Base-by-base conservation (phyloP, 2,113 vertebrate genomes). In the Anolis sagrei region DNA sequence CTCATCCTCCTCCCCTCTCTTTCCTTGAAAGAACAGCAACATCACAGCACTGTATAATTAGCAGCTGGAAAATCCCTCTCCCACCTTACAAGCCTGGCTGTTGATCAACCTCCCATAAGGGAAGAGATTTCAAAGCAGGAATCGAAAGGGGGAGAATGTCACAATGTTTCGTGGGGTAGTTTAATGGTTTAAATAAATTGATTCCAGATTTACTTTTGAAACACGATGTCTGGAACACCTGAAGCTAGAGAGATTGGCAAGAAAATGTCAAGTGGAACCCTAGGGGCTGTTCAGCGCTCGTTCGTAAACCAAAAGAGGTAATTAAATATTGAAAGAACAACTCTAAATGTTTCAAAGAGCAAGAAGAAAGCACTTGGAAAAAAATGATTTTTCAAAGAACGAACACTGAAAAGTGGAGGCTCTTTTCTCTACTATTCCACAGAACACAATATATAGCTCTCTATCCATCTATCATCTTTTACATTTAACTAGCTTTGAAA, bases 281-380 rank as follows among this genome's bases (percentile, higher is more conserved):
- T 49, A 7, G 76, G 36, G 8, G 0, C 21, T 83, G 27, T 92
- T 80, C 83, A 44, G 72, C n/a, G 48, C 51, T 88, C 81, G 62
- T 73, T 85, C 82, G 44, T 79, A 86, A 84, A 84, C 11, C 25
- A 82, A 19, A 9, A 21, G 76, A 84, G 13, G 82, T 11, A 91
- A 81, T 91, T 88, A 91, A 87, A 92, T 91, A 84, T 88, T 79
- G 9, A 91, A 83, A 85, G 36, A 90, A 85, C 64, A 66, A 48
- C 69, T 89, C 34, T 81, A 90, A 91, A 90, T 88, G 86, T 86
- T 92, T 91, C 87, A 82, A 87, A 90, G 81, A 90, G 27, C n/a
- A 80, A n/a, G 84, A 58, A 58, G 54, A 58, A 58, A 76, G 61
- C 70, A 74, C 27, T 88, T 16, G 64, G 89, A 86, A 85, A 87